A percentile compares a stretch with the other conserved stretches of the same genome.
phyloP scores from a whole-genome alignment of 2,797 vertebrate species.

The Coregonus suidteri region DNA sequence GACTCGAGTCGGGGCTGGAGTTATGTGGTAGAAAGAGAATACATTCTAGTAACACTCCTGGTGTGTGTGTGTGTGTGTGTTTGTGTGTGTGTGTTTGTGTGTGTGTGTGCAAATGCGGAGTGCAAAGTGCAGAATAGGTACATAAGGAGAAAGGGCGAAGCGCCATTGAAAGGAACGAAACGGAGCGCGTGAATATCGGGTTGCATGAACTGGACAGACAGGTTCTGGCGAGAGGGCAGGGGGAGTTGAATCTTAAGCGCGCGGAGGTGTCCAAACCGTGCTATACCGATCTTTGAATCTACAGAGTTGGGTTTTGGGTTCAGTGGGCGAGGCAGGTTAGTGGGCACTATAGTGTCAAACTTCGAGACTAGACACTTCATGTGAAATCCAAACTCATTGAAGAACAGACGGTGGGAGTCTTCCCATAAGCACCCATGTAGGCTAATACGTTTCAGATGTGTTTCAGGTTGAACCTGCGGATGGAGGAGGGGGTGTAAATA shows the following conservation, averaged over 20 bases:
- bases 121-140: not conserved
- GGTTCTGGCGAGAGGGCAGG: constrained; percentile 48
- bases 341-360: constrained; percentile 45
- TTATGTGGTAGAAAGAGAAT: not conserved
- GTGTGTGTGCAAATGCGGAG: constrained; percentile 18
- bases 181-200: constrained; percentile 38
- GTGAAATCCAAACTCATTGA: constrained; percentile 66
- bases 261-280: constrained; percentile 14
- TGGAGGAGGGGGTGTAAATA: constrained; percentile 66
- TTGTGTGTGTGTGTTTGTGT: constrained; percentile 13
- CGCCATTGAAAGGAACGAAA: constrained; percentile 35
- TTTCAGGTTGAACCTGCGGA: constrained; percentile 68
- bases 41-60: not conserved
- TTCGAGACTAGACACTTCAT: constrained; percentile 49
- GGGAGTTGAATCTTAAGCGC: constrained; percentile 24
- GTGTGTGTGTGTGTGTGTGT: constrained; percentile 11
- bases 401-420: constrained; percentile 68
- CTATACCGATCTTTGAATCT: constrained; percentile 23
- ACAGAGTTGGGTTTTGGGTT: constrained; percentile 17
- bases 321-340: constrained; percentile 4
- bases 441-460: constrained; percentile 79
- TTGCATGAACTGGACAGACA: constrained; percentile 59
- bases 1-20: not conserved
- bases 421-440: constrained; percentile 63
- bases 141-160: constrained; percentile 31